A percentile compares a stretch with the other conserved stretches of the same genome.
These are phyloP conservation scores for Diaphora mendica DNA, from an alignment of 2,888 invertebrate genomes.

Conservation along the genomic window DNA sequence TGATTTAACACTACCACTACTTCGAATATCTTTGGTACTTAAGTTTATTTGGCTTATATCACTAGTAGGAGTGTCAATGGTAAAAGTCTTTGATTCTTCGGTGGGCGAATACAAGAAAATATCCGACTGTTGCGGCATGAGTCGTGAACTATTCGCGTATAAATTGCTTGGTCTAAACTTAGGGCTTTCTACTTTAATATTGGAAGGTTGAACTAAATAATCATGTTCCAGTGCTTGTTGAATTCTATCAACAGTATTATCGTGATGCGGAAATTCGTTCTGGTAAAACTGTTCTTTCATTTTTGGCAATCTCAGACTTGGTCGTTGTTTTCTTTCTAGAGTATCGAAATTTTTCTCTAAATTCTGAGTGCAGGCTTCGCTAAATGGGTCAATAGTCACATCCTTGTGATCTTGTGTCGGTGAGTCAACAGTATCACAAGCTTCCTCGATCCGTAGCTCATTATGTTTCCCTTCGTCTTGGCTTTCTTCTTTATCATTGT, in stretches of 20 bases:
- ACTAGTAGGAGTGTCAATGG: slow-evolving; percentile 82
- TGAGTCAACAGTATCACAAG: slow-evolving; percentile 77
- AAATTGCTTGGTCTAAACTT: slow-evolving; percentile 82
- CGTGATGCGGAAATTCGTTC: slow-evolving; percentile 76
- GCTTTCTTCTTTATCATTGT: slow-evolving; percentile 84
- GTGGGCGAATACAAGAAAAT: slow-evolving; percentile 83
- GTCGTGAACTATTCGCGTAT: slow-evolving; percentile 79
- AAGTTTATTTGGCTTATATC: slow-evolving; percentile 83
- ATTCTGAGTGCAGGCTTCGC: slow-evolving; percentile 80
- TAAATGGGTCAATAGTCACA: slow-evolving; percentile 74
- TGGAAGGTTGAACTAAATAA: slow-evolving; percentile 88
- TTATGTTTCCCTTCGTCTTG: slow-evolving; percentile 80
- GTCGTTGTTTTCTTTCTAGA: slow-evolving; percentile 77
- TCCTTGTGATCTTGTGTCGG: slow-evolving; percentile 57
- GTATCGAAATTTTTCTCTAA: slow-evolving; percentile 71
- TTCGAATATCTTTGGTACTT: slow-evolving; percentile 75
- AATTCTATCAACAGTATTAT: slow-evolving; percentile 71
- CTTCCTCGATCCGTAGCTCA: slow-evolving; percentile 77
- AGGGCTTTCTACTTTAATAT: slow-evolving; percentile 86
- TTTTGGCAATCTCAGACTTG: slow-evolving; percentile 76
- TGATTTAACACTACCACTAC: slow-evolving; percentile 78
- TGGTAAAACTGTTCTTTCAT: slow-evolving; percentile 82
- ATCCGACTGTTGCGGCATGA: slow-evolving; percentile 77
- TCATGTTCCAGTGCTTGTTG: slow-evolving; percentile 86
- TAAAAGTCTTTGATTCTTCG: slow-evolving; percentile 81